A percentile compares a stretch with the other conserved stretches of the same genome.
phyloP scores from a whole-genome alignment of 2,888 invertebrate species.

The Heliconius ethilla region DNA sequence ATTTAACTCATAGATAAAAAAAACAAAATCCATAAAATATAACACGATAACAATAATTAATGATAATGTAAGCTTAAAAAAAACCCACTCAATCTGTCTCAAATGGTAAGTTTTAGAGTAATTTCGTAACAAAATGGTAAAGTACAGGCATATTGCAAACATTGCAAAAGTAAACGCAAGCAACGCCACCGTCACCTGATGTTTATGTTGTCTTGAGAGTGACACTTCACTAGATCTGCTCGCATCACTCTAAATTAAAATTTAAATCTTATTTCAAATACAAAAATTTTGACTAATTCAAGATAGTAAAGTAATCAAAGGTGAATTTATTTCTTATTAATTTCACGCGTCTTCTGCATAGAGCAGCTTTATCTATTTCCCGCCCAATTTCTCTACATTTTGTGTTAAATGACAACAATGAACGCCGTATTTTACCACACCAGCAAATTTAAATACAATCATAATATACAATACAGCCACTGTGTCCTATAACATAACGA shows the following conservation, averaged over 20 bases:
- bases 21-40: constrained; percentile 5
- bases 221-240: constrained; percentile 67
- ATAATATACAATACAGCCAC: no score
- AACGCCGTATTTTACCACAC: background rate
- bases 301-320: background rate
- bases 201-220: constrained; percentile 76
- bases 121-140: background rate
- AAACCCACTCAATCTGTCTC: constrained; percentile 6
- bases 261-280: constrained; percentile 19
- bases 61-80: constrained; percentile 1
- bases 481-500: no score
- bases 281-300: background rate
- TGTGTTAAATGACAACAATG: background rate
- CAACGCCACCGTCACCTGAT: constrained; percentile 59
- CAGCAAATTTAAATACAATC: no score
- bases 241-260: constrained; percentile 50
- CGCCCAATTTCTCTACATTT: background rate
- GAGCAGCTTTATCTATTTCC: background rate
- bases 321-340: background rate
- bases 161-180: constrained; percentile 33
- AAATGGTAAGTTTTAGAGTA: constrained; percentile 3
- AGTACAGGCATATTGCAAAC: background rate
- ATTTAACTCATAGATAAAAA: background rate
- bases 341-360: background rate
- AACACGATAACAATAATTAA: constrained; percentile 10